Conservation (phyloP, 2,797 vertebrate genomes). For the Salmo trutta region DNA sequence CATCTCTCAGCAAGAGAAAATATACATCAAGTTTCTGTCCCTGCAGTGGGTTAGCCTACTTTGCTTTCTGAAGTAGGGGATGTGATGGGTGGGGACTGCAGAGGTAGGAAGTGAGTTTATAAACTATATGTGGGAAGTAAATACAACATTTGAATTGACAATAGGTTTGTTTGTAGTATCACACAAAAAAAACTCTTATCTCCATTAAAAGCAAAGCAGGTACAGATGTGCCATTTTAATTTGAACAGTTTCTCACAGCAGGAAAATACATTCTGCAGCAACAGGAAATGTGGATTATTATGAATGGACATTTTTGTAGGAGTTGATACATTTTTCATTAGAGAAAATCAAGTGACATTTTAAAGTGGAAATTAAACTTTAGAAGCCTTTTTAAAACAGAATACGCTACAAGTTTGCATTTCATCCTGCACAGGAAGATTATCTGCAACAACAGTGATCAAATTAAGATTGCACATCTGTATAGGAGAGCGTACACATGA, state of each 20-base stretch:
- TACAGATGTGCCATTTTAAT: not conserved
- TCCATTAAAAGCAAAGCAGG: not conserved
- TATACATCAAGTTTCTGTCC: conserved; percentile 26
- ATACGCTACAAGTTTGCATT: too few relatives aligned
- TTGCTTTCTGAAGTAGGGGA: conserved; percentile 43
- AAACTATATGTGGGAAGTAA: conserved; percentile 50
- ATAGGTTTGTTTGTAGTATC: conserved; percentile 23
- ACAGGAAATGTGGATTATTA: too few relatives aligned
- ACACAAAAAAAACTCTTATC: not conserved
- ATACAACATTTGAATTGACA: conserved; percentile 45
- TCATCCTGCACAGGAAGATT: too few relatives aligned
- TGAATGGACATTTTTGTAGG: too few relatives aligned
- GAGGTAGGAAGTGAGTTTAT: conserved; percentile 45
- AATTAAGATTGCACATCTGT: too few relatives aligned
- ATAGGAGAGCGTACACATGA: conserved; percentile 10
- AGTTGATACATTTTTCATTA: too few relatives aligned
- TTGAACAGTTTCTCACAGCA: too few relatives aligned
- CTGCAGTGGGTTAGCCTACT: conserved; percentile 40
- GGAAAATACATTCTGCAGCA: too few relatives aligned
- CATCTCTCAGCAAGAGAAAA: conserved; percentile 32
- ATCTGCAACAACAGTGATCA: too few relatives aligned
- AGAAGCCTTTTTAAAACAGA: too few relatives aligned
- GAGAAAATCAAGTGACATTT: too few relatives aligned
- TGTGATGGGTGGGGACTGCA: conserved; percentile 45
- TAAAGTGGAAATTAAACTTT: too few relatives aligned